These are phyloP conservation scores for Zoanthus sansibaricus DNA, from an alignment of 92 coral and sea anemone genomes.

Conservation along the genomic window DNA sequence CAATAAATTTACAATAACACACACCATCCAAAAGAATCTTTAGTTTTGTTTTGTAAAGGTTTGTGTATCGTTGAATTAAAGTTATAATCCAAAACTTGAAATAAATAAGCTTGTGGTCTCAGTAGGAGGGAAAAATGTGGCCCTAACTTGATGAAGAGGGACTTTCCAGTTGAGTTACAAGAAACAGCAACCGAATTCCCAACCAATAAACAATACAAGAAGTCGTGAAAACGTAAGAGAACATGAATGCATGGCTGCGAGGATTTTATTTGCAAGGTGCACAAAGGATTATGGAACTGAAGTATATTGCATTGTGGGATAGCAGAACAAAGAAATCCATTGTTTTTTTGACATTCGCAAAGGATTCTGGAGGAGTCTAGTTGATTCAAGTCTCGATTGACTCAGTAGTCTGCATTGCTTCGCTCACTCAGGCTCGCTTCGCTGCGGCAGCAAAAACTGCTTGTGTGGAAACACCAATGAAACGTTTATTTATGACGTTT, in stretches of 20 bases:
- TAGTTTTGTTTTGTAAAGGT: not conserved
- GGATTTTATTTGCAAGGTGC: slow-evolving; percentile 10
- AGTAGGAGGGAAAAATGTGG: not conserved
- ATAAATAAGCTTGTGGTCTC: not conserved
- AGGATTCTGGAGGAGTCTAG: no score
- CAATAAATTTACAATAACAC: not conserved
- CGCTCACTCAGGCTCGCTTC: not conserved
- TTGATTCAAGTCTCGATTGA: not conserved
- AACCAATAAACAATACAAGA: not conserved
- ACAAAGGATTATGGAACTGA: slow-evolving; percentile 27
- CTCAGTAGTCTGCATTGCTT: not conserved
- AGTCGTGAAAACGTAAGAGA: slow-evolving; percentile 4
- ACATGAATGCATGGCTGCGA: slow-evolving; percentile 14
- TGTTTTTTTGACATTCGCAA: not conserved
- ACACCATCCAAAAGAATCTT: not conserved
- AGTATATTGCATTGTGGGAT: slow-evolving; percentile 25
- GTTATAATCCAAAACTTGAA: not conserved
- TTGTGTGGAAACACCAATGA: not conserved
- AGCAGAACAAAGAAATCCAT: slow-evolving; percentile 16
- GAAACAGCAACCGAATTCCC: not conserved
- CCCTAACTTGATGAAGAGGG: not conserved
- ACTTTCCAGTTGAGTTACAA: not conserved
- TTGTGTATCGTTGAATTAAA: not conserved
- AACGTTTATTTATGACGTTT: no score
- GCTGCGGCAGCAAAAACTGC: not conserved